Conservation (phyloP, 1,140 invertebrate species). For the Atta cephalotes region DNA sequence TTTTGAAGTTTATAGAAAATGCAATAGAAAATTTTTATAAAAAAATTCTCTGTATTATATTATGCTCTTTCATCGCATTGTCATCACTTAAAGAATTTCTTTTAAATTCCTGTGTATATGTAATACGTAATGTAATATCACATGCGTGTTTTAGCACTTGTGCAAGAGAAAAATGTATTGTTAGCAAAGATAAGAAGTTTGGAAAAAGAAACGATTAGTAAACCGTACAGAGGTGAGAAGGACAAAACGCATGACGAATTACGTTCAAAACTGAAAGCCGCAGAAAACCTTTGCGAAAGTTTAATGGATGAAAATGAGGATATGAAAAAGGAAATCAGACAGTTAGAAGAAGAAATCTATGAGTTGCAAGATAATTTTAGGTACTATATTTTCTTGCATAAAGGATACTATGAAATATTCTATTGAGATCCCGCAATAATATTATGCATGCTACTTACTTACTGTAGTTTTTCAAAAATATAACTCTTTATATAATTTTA, state of each 20-base stretch:
- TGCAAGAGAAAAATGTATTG: slow-evolving; percentile 83
- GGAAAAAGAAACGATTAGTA: slow-evolving; percentile 84
- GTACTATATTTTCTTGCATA: slow-evolving; percentile 79
- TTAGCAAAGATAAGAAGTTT: slow-evolving; percentile 86
- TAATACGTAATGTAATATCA: neutral
- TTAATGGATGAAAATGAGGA: slow-evolving; percentile 98
- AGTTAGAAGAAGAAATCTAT: slow-evolving; percentile 98
- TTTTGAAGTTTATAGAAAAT: slow-evolving; percentile 4
- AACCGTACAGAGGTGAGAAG: slow-evolving; percentile 86
- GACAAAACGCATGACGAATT: slow-evolving; percentile 89
- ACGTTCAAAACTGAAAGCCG: slow-evolving; percentile 92
- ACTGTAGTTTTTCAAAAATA: slow-evolving; percentile 2
- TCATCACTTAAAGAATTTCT: neutral
- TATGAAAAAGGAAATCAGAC: slow-evolving; percentile 96
- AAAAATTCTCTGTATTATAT: slow-evolving; percentile 1
- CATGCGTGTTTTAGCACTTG: slow-evolving; percentile 73
- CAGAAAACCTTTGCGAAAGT: slow-evolving; percentile 96
- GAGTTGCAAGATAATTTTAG: slow-evolving; percentile 99
- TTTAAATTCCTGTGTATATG: neutral
- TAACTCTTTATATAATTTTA: slow-evolving; percentile 9
- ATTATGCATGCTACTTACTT: slow-evolving; percentile 25
- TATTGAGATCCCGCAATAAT: neutral
- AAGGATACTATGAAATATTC: neutral
- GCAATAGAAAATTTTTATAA: neutral
- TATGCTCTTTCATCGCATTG: neutral